phyloP scores from a whole-genome alignment of 2,888 invertebrate species.

The Cerastis leucographa region DNA sequence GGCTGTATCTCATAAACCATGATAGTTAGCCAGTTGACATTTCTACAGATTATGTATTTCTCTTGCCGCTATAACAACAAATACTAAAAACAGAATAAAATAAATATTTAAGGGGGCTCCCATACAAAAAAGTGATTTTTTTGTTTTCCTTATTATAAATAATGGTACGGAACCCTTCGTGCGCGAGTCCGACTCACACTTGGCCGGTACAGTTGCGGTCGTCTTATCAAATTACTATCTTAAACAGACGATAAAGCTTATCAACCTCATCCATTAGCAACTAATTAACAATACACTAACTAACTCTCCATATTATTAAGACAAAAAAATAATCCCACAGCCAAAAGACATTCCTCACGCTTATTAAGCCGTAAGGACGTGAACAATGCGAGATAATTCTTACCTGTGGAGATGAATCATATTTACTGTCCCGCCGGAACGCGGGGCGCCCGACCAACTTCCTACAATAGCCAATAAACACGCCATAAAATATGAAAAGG shows the following conservation, averaged over 20 bases:
- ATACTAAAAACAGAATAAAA: too few species aligned
- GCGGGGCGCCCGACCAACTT: conserved; percentile 79
- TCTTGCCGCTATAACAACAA: too few species aligned
- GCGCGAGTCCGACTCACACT: too few species aligned
- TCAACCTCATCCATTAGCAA: conserved; percentile 30
- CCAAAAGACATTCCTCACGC: conserved; percentile 66
- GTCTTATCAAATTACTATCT: conserved; percentile 1
- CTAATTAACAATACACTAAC: conserved; percentile 29
- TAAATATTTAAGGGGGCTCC: too few species aligned
- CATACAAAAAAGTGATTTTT: too few species aligned
- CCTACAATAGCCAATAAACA: conserved; percentile 89
- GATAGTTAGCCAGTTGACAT: too few species aligned
- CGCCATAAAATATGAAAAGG: conserved; percentile 88
- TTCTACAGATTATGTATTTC: too few species aligned
- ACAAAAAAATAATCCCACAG: conserved; percentile 44
- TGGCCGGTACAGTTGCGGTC: background rate
- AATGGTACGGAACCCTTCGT: too few species aligned
- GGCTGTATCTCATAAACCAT: too few species aligned
- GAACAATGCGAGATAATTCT: conserved; percentile 81
- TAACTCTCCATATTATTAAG: conserved; percentile 16
- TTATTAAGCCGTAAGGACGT: conserved; percentile 84
- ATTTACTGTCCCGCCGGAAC: conserved; percentile 81
- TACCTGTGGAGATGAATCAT: conserved; percentile 86
- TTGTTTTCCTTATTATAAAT: too few species aligned
- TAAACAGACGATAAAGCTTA: conserved; percentile 1